phyloP scores from a whole-genome alignment of 2,797 vertebrate genomes.

The Sebastes vulpes region DNA sequence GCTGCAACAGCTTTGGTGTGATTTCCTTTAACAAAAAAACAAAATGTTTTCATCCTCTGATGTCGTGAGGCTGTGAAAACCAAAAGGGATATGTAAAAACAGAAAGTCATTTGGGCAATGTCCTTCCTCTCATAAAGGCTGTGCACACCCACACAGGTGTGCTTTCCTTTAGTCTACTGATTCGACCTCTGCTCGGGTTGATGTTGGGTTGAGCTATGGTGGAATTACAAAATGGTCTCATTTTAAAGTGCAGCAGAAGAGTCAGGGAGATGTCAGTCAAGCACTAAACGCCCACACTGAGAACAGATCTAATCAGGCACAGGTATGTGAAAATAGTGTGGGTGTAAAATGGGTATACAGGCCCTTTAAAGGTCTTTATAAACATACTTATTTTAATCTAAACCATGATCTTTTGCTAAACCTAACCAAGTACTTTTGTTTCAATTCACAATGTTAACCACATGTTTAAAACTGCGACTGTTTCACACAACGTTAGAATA shows the following conservation, averaged over 20 bases:
- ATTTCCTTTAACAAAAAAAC: slow-evolving; percentile 39
- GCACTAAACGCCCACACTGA: background rate
- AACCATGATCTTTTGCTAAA: background rate
- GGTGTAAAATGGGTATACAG: background rate
- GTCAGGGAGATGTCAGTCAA: background rate
- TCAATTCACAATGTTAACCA: background rate
- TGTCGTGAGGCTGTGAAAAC: slow-evolving; percentile 7
- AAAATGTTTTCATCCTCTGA: slow-evolving; percentile 29
- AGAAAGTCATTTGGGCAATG: background rate
- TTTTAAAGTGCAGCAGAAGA: background rate
- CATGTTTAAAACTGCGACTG: background rate
- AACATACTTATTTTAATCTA: background rate
- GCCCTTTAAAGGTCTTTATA: background rate
- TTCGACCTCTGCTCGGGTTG: slow-evolving; percentile 1
- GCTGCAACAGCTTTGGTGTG: slow-evolving; percentile 30
- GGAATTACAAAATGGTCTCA: background rate
- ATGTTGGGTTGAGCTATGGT: background rate
- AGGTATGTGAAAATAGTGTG: slow-evolving; percentile 7
- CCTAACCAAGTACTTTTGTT: background rate
- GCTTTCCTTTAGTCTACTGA: slow-evolving; percentile 10
- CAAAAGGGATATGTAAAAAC: slow-evolving; percentile 23
- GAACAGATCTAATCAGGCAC: slow-evolving; percentile 14
- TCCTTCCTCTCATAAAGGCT: background rate
- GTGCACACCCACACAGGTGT: slow-evolving; percentile 1
- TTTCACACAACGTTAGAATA: background rate